These are phyloP conservation scores for Mesorhabditis spiculigera DNA, from an alignment of 2,888 invertebrate species.

Conservation along the genomic window DNA sequence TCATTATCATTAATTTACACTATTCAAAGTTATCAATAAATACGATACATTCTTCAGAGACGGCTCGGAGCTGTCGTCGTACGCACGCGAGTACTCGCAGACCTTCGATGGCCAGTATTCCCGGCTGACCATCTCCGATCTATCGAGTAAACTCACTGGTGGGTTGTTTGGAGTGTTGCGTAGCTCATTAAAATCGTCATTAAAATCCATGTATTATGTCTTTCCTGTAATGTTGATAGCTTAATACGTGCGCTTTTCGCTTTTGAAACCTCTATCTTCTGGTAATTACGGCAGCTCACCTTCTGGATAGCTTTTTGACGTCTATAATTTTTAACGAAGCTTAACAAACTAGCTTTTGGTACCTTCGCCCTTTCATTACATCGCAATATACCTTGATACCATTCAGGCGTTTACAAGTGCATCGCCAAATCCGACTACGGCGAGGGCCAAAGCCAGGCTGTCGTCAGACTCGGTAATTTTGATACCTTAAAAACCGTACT, in stretches of 20 bases:
- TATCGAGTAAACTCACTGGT: slow-evolving; percentile 47
- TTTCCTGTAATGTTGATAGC: background rate
- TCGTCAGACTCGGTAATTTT: slow-evolving; percentile 33
- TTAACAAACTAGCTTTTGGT: too few relatives aligned
- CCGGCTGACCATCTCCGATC: slow-evolving; percentile 39
- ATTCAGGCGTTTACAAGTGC: slow-evolving; percentile 47
- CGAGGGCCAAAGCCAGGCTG: slow-evolving; percentile 52
- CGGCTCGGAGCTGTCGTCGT: slow-evolving; percentile 31
- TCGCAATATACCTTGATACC: background rate
- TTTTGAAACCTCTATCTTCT: too few relatives aligned
- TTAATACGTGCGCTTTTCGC: background rate
- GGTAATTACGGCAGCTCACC: too few relatives aligned
- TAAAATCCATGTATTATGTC: too few relatives aligned
- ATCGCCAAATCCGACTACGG: slow-evolving; percentile 53
- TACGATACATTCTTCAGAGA: slow-evolving; percentile 36
- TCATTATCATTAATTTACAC: background rate
- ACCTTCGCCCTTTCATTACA: too few relatives aligned
- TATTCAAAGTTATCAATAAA: background rate
- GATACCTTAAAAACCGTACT: too few relatives aligned
- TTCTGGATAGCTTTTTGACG: too few relatives aligned
- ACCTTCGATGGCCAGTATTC: slow-evolving; percentile 53
- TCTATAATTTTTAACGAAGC: too few relatives aligned
- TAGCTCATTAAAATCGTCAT: background rate
- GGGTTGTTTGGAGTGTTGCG: background rate
- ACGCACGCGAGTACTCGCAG: slow-evolving; percentile 35